Evolutionary conservation across 2,888 invertebrate genomes (phyloP).

Genomic region (Xylocampa areola): DNA sequence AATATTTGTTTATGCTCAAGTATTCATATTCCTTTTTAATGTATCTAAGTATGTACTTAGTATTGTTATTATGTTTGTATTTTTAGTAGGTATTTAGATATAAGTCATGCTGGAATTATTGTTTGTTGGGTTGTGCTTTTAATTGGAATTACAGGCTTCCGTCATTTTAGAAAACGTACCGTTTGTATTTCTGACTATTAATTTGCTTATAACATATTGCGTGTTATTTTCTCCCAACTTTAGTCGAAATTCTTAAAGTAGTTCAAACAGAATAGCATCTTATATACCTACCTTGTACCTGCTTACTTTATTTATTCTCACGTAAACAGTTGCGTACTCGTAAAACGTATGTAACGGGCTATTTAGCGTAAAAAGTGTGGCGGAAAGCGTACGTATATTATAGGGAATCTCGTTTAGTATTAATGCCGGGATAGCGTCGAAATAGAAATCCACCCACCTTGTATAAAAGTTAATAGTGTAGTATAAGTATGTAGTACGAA

Average conservation of each 20-base stretch:
- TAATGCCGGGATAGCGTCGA: conserved; percentile 49
- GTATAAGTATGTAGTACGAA: conserved; percentile 48
- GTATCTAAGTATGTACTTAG: no score
- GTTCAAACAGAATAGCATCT: no score
- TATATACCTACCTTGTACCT: not conserved
- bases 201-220: no score
- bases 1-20: no score
- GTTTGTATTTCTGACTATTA: no score
- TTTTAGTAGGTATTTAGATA: no score
- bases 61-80: no score
- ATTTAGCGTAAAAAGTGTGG: conserved; percentile 27
- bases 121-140: not conserved
- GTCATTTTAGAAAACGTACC: not conserved
- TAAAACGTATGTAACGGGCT: conserved; percentile 25
- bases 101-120: conserved; percentile 16
- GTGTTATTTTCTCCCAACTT: no score
- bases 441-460: conserved; percentile 60
- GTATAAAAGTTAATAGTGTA: conserved; percentile 65
- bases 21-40: no score
- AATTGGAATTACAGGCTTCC: not conserved
- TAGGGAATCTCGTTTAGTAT: conserved; percentile 61
- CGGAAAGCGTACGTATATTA: conserved; percentile 25
- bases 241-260: no score
- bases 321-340: conserved; percentile 22
- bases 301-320: conserved; percentile 18